These are phyloP conservation scores for Drosophila bocqueti DNA, from an alignment of 1,140 invertebrate genomes.

Conservation along the genomic window DNA sequence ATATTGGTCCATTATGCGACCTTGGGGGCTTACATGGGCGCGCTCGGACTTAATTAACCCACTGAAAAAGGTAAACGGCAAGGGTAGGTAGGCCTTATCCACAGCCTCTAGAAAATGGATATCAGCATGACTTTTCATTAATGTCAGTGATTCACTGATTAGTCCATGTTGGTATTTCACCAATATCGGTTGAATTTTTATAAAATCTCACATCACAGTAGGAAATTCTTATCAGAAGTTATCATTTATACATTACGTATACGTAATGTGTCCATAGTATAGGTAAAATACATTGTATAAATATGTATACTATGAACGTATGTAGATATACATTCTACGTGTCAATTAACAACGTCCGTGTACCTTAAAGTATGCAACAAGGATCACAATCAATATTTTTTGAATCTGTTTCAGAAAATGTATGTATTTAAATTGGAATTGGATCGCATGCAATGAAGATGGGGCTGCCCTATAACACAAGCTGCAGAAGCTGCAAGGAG, in stretches of 20 bases:
- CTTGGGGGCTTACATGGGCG: slow-evolving; percentile 18
- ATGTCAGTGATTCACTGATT: not conserved
- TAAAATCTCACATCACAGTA: not conserved
- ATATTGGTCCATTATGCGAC: slow-evolving; percentile 19
- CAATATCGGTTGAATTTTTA: not conserved
- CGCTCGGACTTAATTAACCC: not conserved
- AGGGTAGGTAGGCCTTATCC: not conserved
- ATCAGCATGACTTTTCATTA: slow-evolving; percentile 7
- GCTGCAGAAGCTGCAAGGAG: too few relatives aligned
- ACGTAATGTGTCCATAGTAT: slow-evolving; percentile 3
- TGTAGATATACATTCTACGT: slow-evolving; percentile 7
- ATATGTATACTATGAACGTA: too few relatives aligned
- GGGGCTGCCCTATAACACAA: too few relatives aligned
- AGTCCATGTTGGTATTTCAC: not conserved
- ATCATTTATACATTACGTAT: slow-evolving; percentile 3
- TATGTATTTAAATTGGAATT: not conserved
- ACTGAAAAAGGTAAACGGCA: not conserved
- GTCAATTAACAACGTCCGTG: too few relatives aligned
- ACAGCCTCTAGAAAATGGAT: not conserved
- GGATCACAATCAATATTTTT: not conserved
- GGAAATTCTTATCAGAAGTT: not conserved
- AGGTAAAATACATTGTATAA: not conserved
- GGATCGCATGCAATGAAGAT: too few relatives aligned
- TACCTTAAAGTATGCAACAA: slow-evolving; percentile 29
- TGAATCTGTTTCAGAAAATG: not conserved